A percentile compares a stretch with the other conserved stretches of the same genome.
Evolutionary conservation across 2,888 invertebrate species (phyloP).

Genomic region (Drosophila antonietae): DNA sequence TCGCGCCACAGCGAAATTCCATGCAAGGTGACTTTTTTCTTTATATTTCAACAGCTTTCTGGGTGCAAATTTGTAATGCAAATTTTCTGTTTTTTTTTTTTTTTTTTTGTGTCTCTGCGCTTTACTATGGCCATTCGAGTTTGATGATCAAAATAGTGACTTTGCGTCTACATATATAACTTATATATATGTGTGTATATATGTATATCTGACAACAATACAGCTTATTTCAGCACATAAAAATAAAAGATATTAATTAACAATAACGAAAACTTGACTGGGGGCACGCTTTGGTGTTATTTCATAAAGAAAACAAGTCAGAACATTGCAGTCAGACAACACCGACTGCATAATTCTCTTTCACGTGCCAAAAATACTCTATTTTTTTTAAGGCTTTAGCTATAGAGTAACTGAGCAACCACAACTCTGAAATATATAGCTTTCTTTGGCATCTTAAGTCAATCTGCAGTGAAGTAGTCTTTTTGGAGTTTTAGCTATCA

Average conservation of each 20-base stretch:
- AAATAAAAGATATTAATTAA: constrained; percentile 77
- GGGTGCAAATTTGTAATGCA: constrained; percentile 79
- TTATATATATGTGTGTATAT: constrained; percentile 5
- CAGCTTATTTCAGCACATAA: constrained; percentile 44
- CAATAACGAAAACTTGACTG: constrained; percentile 76
- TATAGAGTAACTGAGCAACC: too few species aligned
- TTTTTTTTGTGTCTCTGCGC: constrained; percentile 19
- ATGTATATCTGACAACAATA: not conserved
- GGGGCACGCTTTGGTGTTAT: constrained; percentile 78
- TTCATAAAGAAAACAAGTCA: constrained; percentile 51
- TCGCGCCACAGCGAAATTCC: constrained; percentile 70
- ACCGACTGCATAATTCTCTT: not conserved
- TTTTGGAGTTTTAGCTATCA: too few species aligned
- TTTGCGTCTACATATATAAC: constrained; percentile 18
- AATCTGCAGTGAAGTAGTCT: too few species aligned
- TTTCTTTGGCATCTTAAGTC: too few species aligned
- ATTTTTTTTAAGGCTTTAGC: too few species aligned
- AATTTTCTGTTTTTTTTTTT: constrained; percentile 42
- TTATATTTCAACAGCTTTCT: constrained; percentile 55
- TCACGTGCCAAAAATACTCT: too few species aligned
- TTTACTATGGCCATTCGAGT: constrained; percentile 42
- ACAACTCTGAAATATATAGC: too few species aligned
- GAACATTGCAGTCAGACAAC: not conserved
- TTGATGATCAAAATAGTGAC: constrained; percentile 36
- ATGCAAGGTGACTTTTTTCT: constrained; percentile 78